A percentile compares a stretch with the other conserved stretches of the same genome.
These are phyloP conservation scores for Phalacrocorax carbo DNA, from an alignment of 2,113 vertebrate genomes.

Conservation along the genomic window DNA sequence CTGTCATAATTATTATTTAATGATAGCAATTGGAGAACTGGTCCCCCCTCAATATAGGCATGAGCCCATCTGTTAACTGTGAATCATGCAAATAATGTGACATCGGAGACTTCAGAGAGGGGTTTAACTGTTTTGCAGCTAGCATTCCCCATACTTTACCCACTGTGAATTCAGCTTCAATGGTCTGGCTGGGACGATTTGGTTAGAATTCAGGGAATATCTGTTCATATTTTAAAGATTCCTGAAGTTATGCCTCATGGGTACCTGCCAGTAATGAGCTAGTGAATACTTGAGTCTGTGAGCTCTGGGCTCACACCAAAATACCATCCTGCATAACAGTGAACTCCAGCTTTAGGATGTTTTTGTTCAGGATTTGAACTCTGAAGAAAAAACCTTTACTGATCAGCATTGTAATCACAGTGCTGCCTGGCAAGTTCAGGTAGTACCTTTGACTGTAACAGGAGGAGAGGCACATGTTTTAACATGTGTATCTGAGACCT, in stretches of 20 bases:
- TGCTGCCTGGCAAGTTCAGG: neutral
- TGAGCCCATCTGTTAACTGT: conserved; percentile 70
- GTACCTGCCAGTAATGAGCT: neutral
- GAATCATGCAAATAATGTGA: conserved; percentile 71
- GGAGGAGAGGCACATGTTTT: neutral
- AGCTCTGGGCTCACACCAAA: neutral
- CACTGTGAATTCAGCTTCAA: neutral
- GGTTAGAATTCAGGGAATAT: neutral
- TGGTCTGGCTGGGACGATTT: neutral
- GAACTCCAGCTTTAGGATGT: neutral
- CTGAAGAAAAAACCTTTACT: neutral
- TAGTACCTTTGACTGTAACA: neutral
- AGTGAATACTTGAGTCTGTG: neutral
- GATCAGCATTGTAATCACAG: neutral
- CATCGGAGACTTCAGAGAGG: conserved; percentile 36
- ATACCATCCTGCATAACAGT: neutral
- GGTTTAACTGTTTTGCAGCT: conserved; percentile 62
- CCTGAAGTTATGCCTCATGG: neutral
- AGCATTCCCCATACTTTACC: conserved; percentile 2
- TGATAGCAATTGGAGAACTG: conserved; percentile 49
- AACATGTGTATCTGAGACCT: neutral
- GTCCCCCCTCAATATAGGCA: neutral
- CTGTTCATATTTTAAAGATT: neutral
- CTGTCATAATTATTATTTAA: conserved; percentile 62
- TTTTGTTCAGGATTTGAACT: neutral